phyloP scores from a whole-genome alignment of 2,797 vertebrate species.

The Cygnus olor region DNA sequence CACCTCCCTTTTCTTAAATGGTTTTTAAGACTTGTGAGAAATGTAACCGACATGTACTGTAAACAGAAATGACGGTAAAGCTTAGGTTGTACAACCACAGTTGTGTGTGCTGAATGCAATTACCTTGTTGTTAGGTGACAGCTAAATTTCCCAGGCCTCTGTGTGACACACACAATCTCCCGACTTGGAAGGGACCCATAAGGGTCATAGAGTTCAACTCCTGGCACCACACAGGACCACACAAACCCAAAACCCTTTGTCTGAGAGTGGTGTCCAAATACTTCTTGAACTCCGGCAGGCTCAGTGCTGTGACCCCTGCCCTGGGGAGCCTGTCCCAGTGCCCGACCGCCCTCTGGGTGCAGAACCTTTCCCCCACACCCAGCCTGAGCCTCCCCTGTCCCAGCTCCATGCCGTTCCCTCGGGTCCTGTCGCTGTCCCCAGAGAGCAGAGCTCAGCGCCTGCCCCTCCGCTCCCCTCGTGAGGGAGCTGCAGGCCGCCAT shows the following conservation, averaged over 20 bases:
- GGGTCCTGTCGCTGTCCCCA: background rate
- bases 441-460: background rate
- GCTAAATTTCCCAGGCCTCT: background rate
- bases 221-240: background rate
- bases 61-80: background rate
- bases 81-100: background rate
- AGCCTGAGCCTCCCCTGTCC: background rate
- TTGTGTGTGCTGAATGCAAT: background rate
- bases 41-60: background rate
- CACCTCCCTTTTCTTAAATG: background rate
- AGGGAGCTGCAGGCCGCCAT: background rate
- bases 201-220: background rate
- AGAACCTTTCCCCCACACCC: background rate
- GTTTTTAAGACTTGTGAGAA: background rate
- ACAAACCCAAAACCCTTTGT: background rate
- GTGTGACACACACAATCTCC: background rate
- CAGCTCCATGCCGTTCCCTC: background rate
- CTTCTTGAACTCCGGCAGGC: background rate
- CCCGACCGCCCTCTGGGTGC: background rate
- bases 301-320: fast-evolving
- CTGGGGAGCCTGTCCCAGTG: background rate
- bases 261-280: background rate
- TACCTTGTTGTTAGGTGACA: background rate
- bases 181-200: background rate
- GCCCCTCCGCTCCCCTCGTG: background rate